Conservation (phyloP, 2,888 invertebrate genomes). For the Drosophila siamana region DNA sequence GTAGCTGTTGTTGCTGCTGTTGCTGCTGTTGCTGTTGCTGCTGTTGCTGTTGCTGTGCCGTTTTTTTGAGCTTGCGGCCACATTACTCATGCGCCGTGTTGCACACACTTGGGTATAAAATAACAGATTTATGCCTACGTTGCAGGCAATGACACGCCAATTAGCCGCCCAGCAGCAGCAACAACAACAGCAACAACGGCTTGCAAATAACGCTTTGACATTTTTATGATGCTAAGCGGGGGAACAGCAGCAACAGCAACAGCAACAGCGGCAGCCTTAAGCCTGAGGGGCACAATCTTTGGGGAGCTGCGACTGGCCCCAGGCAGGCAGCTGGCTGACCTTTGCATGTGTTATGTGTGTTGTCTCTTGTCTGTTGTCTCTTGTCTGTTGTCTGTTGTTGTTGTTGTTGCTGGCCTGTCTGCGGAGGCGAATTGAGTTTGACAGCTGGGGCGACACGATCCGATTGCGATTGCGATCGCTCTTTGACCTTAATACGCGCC, state of each 20-base stretch:
- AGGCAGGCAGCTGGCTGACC: constrained; percentile 71
- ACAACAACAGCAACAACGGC: constrained; percentile 39
- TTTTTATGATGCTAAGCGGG: constrained; percentile 79
- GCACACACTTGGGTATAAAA: constrained; percentile 74
- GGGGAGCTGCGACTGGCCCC: constrained; percentile 53
- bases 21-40: constrained; percentile 4
- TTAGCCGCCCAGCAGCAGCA: constrained; percentile 69
- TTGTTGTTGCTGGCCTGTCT: constrained; percentile 44
- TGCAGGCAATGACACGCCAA: constrained; percentile 80
- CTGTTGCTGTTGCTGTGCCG: neutral
- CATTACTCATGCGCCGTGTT: constrained; percentile 76
- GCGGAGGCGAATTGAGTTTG: constrained; percentile 78
- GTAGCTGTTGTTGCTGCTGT: constrained; percentile 6
- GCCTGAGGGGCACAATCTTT: constrained; percentile 48
- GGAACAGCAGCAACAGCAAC: constrained; percentile 39
- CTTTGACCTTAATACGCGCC: constrained; percentile 81
- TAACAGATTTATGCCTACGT: constrained; percentile 78
- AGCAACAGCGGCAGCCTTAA: constrained; percentile 42
- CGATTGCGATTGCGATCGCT: constrained; percentile 75
- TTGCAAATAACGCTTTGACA: constrained; percentile 79
- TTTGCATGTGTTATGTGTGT: constrained; percentile 71
- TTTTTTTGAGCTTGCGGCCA: constrained; percentile 50
- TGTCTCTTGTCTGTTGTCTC: constrained; percentile 42
- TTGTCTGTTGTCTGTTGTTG: constrained; percentile 27
- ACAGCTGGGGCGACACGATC: constrained; percentile 79